These are phyloP conservation scores for Drosophila orena DNA, from an alignment of 1,140 invertebrate genomes.

Conservation along the genomic window DNA sequence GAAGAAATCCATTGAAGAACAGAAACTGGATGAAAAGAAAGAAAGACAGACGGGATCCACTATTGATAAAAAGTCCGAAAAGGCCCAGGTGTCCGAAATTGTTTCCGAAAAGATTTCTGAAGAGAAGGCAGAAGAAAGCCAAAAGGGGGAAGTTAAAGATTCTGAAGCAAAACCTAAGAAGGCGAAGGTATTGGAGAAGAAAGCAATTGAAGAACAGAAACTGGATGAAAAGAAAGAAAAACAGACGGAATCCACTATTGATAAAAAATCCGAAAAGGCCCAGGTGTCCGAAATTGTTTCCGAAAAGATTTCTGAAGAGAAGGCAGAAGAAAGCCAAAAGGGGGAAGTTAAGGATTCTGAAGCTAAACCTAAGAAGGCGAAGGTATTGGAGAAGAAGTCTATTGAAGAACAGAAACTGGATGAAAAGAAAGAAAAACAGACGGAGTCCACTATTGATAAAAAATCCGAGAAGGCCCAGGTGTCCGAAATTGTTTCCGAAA, in stretches of 20 bases:
- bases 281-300: not conserved
- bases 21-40: slow-evolving; percentile 5
- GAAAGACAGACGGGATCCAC: not conserved
- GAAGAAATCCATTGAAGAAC: slow-evolving; percentile 9
- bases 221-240: slow-evolving; percentile 5
- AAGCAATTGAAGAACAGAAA: slow-evolving; percentile 11
- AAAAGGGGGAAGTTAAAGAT: slow-evolving; percentile 3
- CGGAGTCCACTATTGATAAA: not conserved
- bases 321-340: not conserved
- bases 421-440: slow-evolving; percentile 3
- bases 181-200: slow-evolving; percentile 3
- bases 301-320: slow-evolving; percentile 11
- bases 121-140: not conserved
- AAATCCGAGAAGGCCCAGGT: not conserved
- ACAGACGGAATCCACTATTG: not conserved
- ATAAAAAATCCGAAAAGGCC: not conserved
- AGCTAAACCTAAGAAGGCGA: slow-evolving; percentile 4
- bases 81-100: not conserved
- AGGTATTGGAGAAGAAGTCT: slow-evolving; percentile 4
- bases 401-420: slow-evolving; percentile 11
- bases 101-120: slow-evolving; percentile 3
- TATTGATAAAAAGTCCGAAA: not conserved
- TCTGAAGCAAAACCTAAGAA: slow-evolving; percentile 4
- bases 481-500: not conserved
- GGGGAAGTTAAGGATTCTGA: slow-evolving; percentile 5